phyloP scores from a whole-genome alignment of 2,113 vertebrate species.

The Myotis brandtii region DNA sequence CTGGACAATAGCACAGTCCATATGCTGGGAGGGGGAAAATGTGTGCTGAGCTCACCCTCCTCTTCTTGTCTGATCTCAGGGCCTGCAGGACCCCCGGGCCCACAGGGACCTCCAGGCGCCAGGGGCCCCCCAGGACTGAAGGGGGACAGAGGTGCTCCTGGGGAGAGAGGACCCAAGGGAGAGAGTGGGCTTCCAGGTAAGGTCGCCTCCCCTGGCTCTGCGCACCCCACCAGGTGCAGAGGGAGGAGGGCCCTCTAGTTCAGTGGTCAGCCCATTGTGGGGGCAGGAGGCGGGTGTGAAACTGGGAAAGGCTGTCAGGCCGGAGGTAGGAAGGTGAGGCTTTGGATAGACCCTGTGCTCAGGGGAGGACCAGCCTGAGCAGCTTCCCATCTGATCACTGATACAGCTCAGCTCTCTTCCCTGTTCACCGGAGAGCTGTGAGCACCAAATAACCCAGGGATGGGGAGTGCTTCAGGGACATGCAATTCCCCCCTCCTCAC shows the following conservation, averaged over 20 bases:
- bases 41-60: not conserved
- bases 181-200: slow-evolving; percentile 81
- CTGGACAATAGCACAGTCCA: not conserved
- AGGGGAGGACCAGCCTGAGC: not conserved
- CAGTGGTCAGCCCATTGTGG: fast-evolving
- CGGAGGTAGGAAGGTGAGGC: not conserved
- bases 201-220: not conserved
- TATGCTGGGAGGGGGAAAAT: not conserved
- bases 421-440: not conserved
- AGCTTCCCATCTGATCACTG: not conserved
- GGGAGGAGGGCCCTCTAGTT: not conserved
- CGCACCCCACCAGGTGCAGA: fast-evolving
- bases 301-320: not conserved
- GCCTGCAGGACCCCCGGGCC: slow-evolving; percentile 53
- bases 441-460: not conserved
- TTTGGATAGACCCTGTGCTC: no score
- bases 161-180: slow-evolving; percentile 80
- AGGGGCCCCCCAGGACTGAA: slow-evolving; percentile 76
- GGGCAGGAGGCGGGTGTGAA: fast-evolving
- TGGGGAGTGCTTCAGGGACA: not conserved
- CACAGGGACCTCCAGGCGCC: slow-evolving; percentile 70
- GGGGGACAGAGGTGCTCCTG: slow-evolving; percentile 78
- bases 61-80: slow-evolving; percentile 66
- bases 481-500: not conserved
- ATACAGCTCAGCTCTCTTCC: not conserved